Evolutionary conservation across 2,797 vertebrate genomes (phyloP), one percentile per base, ranked within the genome.

Genomic region (Coreius guichenoti): DNA sequence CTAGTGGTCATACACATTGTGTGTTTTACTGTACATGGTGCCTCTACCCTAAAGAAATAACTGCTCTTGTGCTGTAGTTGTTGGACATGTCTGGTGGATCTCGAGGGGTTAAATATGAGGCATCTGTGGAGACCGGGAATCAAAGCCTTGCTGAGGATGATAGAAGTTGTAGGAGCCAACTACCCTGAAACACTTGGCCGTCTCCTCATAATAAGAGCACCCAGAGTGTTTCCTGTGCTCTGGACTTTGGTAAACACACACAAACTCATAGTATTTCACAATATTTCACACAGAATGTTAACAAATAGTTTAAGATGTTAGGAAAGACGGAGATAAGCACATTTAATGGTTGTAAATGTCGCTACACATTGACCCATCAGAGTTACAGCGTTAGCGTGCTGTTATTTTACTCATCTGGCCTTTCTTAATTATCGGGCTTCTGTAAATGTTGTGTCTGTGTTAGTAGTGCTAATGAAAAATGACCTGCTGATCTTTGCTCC

Each of bases 91-190:
- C 92, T 99, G 87, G 95, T 99, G 92, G 98, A 99, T 87, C 94
- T 99, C 87, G 98, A 99, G 89, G 97, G 97, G 23, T 92, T 99
- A 4, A 99, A 96, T 89, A 99, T 99, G 98, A 93, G 98, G 82
- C 98, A 99, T 36, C 94, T 99, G 67, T 99, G 98, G 98, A 92
- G 97, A 80, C 98, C 98, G 0, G 97, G 97, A 0, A 96, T 99
- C 0, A 98, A 97, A 90, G 96, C 97, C 6, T 93, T 99, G 82
- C 95, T 98, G 86, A 95, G 96, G 45, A 97, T 97, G 88, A 98
- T 99, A 0, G 97, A 99, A 92, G 96, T 97, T 85, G 97, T 98
- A 21, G 97, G 97, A 89, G 97, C 96, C 89, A 98, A 99, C 90
- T 99, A 99, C 88, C 98, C 98, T 0, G 98, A 99, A 91, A 99